Base-by-base conservation (phyloP, 2,888 invertebrate genomes). In the Lepidochrysops patricia region DNA sequence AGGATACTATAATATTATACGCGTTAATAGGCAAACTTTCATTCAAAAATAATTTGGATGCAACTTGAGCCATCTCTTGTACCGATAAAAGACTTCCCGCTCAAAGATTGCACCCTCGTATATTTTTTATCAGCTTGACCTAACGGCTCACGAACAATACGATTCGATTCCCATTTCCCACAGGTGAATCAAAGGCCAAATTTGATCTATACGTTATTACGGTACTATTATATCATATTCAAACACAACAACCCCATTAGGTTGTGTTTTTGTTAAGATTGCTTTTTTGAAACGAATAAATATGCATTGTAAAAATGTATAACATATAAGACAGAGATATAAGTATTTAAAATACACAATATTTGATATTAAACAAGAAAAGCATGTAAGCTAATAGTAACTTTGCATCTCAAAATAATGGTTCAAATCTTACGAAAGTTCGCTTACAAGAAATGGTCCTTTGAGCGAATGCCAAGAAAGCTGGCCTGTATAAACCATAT, bases 71-170 rank as follows among this genome's bases (percentile, higher is more conserved):
- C 19, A 19, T 12, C 43, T 43, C 43, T 12, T 9, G 43, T 57
- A 27, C 9, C 15, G n/a, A 43, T 26, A 37, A 6, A 15, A 56
- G 56, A 52, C 50, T 56, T 49, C 61, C 60, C 54, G 61, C 62
- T 75, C 72, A 78, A 71, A 75, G 75, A 82, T 82, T 84, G 79
- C 77, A 82, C 79, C 82, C 79, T 75, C 76, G 68, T 68, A 72
- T 68, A 69, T 77, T 84, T 84, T 84, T 83, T 83, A 76, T 73
- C 67, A 71, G 63, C 63, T 57, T 73, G 68, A 80, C 79, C 85
- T 87, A 87, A 87, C 87, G 84, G 87, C 79, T 81, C 68, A 69
- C 58, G 60, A 67, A 68, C 43, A 43, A 43, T 43, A 43, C 19
- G 43, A 9, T 19, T 43, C 43, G 43, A 43, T 43, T 43, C 43